These are phyloP conservation scores for Carterocephalus palaemon DNA, from an alignment of 2,888 invertebrate genomes.

Conservation along the genomic window DNA sequence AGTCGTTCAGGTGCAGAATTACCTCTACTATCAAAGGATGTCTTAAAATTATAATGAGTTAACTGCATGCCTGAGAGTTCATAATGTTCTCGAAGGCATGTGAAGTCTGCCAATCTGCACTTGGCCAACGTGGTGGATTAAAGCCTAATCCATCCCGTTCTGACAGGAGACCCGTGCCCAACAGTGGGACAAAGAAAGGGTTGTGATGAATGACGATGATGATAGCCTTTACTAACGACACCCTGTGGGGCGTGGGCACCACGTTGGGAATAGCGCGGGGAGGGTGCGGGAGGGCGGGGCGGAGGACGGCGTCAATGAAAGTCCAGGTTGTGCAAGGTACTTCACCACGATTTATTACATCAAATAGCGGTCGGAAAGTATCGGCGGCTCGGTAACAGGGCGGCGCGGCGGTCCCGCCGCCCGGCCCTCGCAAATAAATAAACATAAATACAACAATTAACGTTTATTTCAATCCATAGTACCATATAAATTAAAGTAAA, in stretches of 20 bases:
- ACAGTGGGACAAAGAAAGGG: no score
- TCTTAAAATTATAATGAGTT: no score
- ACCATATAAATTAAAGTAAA: conserved; percentile 74
- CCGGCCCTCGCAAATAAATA: conserved; percentile 50
- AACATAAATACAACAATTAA: conserved; percentile 73
- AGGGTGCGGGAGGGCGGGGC: not conserved
- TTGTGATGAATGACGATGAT: no score
- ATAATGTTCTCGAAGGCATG: no score
- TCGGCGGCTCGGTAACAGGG: conserved; percentile 41
- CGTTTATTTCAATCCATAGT: conserved; percentile 77
- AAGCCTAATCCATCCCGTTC: no score
- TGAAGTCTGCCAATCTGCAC: no score
- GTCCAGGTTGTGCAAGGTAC: conserved; percentile 60
- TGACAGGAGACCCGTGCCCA: no score
- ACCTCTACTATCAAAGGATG: no score
- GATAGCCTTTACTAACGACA: no score
- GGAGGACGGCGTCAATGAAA: conserved; percentile 43
- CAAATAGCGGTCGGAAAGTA: conserved; percentile 57
- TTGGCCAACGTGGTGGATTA: no score
- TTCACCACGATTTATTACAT: conserved; percentile 64
- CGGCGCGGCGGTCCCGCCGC: conserved; percentile 30
- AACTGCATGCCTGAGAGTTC: no score
- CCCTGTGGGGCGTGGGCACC: not conserved
- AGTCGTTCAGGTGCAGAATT: no score
- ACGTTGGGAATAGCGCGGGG: not conserved